A percentile compares a stretch with the other conserved stretches of the same genome.
Evolutionary conservation across 1,140 invertebrate genomes (phyloP).

Genomic region (Solenopsis invicta): DNA sequence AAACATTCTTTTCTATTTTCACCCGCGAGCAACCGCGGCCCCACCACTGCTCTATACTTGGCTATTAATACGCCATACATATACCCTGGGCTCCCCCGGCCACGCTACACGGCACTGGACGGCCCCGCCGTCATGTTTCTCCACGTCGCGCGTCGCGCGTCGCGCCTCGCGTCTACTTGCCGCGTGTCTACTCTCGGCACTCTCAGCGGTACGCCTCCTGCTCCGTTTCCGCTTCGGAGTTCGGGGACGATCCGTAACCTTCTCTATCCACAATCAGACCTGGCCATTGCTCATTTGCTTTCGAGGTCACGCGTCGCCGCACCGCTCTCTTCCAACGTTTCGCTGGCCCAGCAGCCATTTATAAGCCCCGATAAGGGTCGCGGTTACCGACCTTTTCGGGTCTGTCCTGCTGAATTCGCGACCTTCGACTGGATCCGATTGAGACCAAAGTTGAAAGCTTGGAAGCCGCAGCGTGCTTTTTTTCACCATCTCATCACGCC

Average conservation of each 20-base stretch:
- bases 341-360: background rate
- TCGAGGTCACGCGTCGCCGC: background rate
- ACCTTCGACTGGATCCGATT: background rate
- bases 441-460: background rate
- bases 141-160: no score
- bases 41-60: conserved; percentile 78
- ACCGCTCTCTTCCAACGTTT: background rate
- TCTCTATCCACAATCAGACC: no score
- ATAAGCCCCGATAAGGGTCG: background rate
- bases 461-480: background rate
- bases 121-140: conserved; percentile 29
- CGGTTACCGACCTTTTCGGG: background rate
- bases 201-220: no score
- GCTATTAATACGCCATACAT: conserved; percentile 75
- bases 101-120: conserved; percentile 68
- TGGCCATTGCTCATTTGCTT: background rate
- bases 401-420: background rate
- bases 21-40: conserved; percentile 85
- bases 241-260: background rate
- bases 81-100: conserved; percentile 78
- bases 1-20: conserved; percentile 88
- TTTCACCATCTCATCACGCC: background rate
- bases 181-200: no score
- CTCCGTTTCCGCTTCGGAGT: background rate
- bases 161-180: background rate